Percentiles rank a stretch among this genome's conserved stretches.
Conservation (phyloP, 2,888 invertebrate species). For the Trissolcus brochymenae region DNA sequence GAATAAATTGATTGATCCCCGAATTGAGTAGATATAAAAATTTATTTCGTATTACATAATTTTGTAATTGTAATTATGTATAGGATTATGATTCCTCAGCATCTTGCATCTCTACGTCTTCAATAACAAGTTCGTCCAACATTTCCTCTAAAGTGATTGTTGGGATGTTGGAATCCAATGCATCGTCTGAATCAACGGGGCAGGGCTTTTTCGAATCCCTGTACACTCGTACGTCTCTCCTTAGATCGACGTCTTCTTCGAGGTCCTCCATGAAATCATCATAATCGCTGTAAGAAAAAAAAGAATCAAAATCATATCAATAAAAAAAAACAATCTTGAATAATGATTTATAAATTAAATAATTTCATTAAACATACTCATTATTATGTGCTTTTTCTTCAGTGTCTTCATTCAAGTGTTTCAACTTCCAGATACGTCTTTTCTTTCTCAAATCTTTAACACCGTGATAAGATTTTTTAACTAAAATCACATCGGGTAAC, state of each 20-base stretch:
- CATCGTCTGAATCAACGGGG: conserved; percentile 79
- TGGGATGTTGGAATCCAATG: conserved; percentile 82
- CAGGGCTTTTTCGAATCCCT: conserved; percentile 79
- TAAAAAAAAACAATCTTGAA: neutral
- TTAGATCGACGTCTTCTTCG: conserved; percentile 93
- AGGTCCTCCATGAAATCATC: conserved; percentile 97
- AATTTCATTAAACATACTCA: conserved; percentile 75
- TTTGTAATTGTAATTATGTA: neutral
- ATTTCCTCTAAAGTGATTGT: conserved; percentile 92
- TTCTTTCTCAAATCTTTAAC: conserved; percentile 84
- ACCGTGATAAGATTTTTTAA: conserved; percentile 90
- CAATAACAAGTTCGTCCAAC: conserved; percentile 91
- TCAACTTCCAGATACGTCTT: conserved; percentile 92
- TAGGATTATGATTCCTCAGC: conserved; percentile 2
- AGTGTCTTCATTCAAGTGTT: conserved; percentile 86
- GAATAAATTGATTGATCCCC: neutral
- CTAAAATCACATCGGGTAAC: conserved; percentile 94
- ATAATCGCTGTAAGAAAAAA: conserved; percentile 83
- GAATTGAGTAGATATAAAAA: neutral
- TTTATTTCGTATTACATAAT: neutral
- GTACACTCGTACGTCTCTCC: conserved; percentile 96
- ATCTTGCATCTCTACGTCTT: conserved; percentile 85
- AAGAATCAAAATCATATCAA: neutral
- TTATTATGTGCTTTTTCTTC: conserved; percentile 81
- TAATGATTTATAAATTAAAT: neutral